phyloP scores from a whole-genome alignment of 2,113 vertebrate species.

The Corydoras maculifer region DNA sequence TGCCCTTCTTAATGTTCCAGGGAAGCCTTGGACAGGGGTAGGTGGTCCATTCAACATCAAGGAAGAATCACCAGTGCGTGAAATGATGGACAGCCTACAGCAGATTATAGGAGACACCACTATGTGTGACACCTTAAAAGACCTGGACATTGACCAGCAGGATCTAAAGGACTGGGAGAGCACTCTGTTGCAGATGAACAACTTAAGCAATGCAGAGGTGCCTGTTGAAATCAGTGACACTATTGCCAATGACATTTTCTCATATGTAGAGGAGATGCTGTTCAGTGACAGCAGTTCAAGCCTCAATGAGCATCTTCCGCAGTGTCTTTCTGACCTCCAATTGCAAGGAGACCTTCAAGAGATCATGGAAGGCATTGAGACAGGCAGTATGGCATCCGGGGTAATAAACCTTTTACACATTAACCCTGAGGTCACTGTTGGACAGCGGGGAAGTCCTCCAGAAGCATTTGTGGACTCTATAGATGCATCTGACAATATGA shows the following conservation, averaged over 20 bases:
- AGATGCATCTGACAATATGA: constrained; percentile 19
- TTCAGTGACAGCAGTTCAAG: constrained; percentile 48
- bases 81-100: constrained; percentile 48
- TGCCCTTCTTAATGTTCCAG: constrained; percentile 52
- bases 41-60: constrained; percentile 7
- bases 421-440: constrained; percentile 19
- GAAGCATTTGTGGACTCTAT: constrained; percentile 16
- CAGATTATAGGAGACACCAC: constrained; percentile 32
- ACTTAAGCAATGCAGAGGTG: background rate
- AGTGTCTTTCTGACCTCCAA: constrained; percentile 39
- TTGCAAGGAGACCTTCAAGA: constrained; percentile 19
- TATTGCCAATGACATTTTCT: constrained; percentile 47
- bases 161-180: constrained; percentile 56
- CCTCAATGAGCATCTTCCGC: constrained; percentile 26
- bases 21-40: constrained; percentile 36
- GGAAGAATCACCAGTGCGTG: constrained; percentile 43
- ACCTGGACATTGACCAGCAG: background rate
- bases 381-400: background rate
- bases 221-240: constrained; percentile 32
- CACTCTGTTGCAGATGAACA: constrained; percentile 45
- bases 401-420: constrained; percentile 47
- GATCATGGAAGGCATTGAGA: background rate
- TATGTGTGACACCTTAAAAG: constrained; percentile 37
- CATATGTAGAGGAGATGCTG: constrained; percentile 58
- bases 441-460: constrained; percentile 30